Conservation (phyloP, 1,140 invertebrate species). For the Lineus longissimus region DNA sequence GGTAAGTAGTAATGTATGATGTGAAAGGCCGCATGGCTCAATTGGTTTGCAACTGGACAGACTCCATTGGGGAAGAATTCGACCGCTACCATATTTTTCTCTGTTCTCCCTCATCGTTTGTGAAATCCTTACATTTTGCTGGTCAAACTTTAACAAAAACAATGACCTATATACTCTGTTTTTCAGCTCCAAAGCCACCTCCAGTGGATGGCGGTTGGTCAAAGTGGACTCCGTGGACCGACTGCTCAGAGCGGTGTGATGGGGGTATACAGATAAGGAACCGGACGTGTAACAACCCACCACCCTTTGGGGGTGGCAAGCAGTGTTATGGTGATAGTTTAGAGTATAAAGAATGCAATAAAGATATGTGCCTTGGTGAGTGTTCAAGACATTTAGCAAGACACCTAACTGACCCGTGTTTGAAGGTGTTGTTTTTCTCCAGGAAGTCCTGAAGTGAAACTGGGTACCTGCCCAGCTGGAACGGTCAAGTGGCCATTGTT, state of each 20-base stretch:
- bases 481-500: too few relatives aligned
- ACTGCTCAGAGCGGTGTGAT: slow-evolving; percentile 8
- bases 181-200: slow-evolving; percentile 18
- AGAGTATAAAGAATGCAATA: slow-evolving; percentile 6
- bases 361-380: slow-evolving; percentile 5
- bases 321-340: slow-evolving; percentile 8
- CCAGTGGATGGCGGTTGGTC: slow-evolving; percentile 16
- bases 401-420: background rate
- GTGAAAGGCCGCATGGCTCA: too few relatives aligned
- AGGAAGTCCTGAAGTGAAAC: too few relatives aligned
- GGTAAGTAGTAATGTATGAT: slow-evolving; percentile 42
- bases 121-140: too few relatives aligned
- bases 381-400: background rate
- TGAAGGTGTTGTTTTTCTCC: too few relatives aligned
- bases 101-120: too few relatives aligned
- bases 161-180: background rate
- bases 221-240: background rate
- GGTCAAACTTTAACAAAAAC: too few relatives aligned
- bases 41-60: too few relatives aligned
- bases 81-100: too few relatives aligned
- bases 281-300: slow-evolving; percentile 16
- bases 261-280: slow-evolving; percentile 21
- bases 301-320: slow-evolving; percentile 10
- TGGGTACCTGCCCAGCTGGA: too few relatives aligned
- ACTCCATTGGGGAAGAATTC: too few relatives aligned